Evolutionary conservation across 2,888 invertebrate species (phyloP), one percentile per base, ranked within the genome.

Genomic region (Aleiodes testaceus): DNA sequence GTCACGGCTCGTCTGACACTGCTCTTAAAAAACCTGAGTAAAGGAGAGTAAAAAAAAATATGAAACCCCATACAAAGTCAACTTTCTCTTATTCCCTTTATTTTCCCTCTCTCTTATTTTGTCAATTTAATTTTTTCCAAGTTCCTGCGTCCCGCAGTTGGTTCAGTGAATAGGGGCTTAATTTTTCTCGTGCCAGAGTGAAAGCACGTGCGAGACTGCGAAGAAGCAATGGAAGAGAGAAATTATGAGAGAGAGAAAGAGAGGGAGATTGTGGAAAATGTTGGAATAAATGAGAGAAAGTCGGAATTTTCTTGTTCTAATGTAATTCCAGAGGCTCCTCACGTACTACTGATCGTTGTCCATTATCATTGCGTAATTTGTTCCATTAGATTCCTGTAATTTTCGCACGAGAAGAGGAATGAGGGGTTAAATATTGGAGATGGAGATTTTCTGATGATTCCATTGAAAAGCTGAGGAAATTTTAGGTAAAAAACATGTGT

Each of bases 121-220:
- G 72, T 76, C 75, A 78, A 77, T 78, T 77, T 72, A 77, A 77
- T 76, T 77, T 75, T 69, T 71, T 73, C 67, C 72, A n/a, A 44
- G 65, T 63, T 67, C 59, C 71, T 69, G 73, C 72, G 72, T 70
- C 66, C 65, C 71, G 30, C 53, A 65, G 59, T 59, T 59, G 12
- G 22, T 0, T 64, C 55, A 49, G 71, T 75, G 77, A 79, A 79
- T 79, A 77, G 74, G 72, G 52, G 78, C 77, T 79, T 80, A 80
- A 79, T 80, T 79, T 79, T 78, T 78, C 73, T 59, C 18, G 74
- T 72, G 76, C 74, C 72, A 73, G 72, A 70, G 71, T 36, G 66
- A 67, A 52, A 66, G 76, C 73, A 76, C 75, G 77, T 74, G 74
- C 26, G 72, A 70, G 71, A 72, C 44, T 12, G 63, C 36, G 16